These are phyloP conservation scores for Triplophysa siluroides DNA, from an alignment of 2,113 vertebrate species.

Conservation along the genomic window DNA sequence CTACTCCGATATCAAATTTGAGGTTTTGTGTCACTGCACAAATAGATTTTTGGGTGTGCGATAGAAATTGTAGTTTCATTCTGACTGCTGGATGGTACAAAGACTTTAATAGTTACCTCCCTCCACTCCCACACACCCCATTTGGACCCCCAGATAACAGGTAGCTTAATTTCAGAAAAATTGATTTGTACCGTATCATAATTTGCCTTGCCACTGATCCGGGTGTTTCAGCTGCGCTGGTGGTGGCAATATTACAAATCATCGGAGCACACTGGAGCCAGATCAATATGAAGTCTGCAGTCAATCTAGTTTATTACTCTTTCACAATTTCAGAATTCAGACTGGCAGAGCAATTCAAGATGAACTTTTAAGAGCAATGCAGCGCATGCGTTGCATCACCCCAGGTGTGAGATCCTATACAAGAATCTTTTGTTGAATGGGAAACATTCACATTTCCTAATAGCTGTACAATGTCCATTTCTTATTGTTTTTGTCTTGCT, in stretches of 20 bases:
- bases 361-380: conserved; percentile 55
- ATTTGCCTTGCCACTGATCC: conserved; percentile 60
- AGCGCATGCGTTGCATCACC: conserved; percentile 59
- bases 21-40: conserved; percentile 38
- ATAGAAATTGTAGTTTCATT: conserved; percentile 15
- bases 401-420: conserved; percentile 33
- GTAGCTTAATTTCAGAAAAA: conserved; percentile 61
- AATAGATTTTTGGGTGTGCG: conserved; percentile 15
- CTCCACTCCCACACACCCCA: not conserved
- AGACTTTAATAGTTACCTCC: conserved; percentile 38
- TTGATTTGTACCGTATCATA: conserved; percentile 60
- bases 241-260: conserved; percentile 62
- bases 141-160: conserved; percentile 49
- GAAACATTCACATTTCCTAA: not conserved
- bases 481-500: not conserved
- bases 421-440: not conserved
- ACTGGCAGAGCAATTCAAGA: conserved; percentile 59
- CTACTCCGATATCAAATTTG: not conserved
- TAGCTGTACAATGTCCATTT: not conserved
- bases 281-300: conserved; percentile 65
- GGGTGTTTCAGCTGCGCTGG: conserved; percentile 36
- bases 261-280: conserved; percentile 55
- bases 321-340: conserved; percentile 67
- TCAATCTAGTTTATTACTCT: conserved; percentile 71
- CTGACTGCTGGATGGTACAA: not conserved